These are phyloP conservation scores for Patagioenas fasciata DNA, from an alignment of 2,113 vertebrate genomes.

Conservation along the genomic window DNA sequence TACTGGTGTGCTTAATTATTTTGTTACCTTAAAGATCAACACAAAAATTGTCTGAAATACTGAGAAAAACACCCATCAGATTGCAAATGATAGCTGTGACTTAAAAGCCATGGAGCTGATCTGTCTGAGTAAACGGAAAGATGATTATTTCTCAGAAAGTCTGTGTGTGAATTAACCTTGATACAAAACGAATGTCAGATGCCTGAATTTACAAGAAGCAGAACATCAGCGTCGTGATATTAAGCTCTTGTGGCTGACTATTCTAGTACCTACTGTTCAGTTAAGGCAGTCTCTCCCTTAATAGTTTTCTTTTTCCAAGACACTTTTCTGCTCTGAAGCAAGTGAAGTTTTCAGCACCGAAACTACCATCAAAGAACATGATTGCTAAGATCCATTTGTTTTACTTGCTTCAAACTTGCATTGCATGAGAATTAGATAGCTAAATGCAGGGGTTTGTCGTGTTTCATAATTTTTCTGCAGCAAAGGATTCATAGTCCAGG, in stretches of 20 bases:
- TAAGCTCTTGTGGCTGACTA: not conserved
- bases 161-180: not conserved
- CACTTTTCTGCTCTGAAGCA: not conserved
- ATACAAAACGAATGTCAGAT: not conserved
- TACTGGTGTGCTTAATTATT: not conserved
- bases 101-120: not conserved
- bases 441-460: not conserved
- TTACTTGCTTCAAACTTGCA: constrained; percentile 9
- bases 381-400: not conserved
- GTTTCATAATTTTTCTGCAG: not conserved
- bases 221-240: not conserved
- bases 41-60: not conserved
- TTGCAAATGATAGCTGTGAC: not conserved
- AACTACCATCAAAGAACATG: not conserved
- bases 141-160: constrained; percentile 25
- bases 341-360: not conserved
- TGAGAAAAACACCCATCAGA: not conserved
- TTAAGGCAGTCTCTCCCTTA: not conserved
- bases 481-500: not conserved
- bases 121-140: not conserved
- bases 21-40: constrained; percentile 31
- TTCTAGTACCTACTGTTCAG: not conserved
- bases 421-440: constrained; percentile 8
- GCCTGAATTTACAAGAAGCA: not conserved
- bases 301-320: not conserved